phyloP scores from a whole-genome alignment of 2,113 vertebrate species.

The Pica pica region DNA sequence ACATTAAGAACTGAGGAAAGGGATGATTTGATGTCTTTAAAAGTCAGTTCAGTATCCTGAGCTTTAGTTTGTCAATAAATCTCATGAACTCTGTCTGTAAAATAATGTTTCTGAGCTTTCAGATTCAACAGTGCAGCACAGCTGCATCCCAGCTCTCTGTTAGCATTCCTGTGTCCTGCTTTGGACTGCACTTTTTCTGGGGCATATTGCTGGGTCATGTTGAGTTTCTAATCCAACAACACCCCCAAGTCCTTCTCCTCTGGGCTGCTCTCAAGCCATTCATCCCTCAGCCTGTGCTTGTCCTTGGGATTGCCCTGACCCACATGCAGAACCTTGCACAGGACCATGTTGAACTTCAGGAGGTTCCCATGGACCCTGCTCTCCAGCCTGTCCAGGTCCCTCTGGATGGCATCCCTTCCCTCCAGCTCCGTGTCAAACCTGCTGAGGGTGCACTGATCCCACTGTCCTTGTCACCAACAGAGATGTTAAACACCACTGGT shows the following conservation, averaged over 20 bases:
- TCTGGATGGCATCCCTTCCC: not conserved
- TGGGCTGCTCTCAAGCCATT: not conserved
- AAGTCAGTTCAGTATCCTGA: not conserved
- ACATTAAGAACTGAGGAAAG: not conserved
- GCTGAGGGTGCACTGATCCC: not conserved
- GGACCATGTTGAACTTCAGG: not conserved
- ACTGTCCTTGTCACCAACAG: not conserved
- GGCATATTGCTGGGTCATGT: not conserved
- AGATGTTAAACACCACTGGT: rapidly evolving
- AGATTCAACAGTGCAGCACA: not conserved
- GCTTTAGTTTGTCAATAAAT: not conserved
- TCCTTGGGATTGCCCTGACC: not conserved
- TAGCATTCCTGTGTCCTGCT: not conserved
- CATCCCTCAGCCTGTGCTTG: not conserved
- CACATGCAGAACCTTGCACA: not conserved
- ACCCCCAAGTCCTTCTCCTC: not conserved
- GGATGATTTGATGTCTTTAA: not conserved
- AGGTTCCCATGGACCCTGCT: not conserved
- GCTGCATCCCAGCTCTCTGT: not conserved
- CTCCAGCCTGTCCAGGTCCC: not conserved
- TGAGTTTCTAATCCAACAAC: not conserved
- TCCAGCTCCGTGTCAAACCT: not conserved
- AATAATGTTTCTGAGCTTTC: not conserved
- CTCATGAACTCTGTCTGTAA: not conserved
- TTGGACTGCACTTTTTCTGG: not conserved